Evolutionary conservation across 2,797 vertebrate genomes (phyloP).

Genomic region (Adrianichthys oophorus): DNA sequence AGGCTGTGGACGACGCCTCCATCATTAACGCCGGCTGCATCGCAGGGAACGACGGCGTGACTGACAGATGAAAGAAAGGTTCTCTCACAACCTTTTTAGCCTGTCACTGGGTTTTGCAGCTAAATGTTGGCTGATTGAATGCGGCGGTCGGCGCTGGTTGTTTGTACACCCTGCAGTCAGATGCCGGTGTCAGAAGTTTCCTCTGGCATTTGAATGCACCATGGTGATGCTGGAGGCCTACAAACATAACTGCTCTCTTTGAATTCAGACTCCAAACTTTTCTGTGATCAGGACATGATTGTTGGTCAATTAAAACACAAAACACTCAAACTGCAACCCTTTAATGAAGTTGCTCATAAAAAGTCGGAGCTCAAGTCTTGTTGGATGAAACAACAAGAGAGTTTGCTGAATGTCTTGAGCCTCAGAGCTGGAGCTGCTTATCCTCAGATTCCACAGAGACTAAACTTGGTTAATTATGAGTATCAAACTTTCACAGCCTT

Average conservation of each 20-base stretch:
- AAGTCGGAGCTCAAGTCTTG: too few relatives aligned
- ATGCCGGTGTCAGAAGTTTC: not conserved
- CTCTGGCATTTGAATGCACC: conserved; percentile 7
- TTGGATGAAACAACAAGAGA: too few relatives aligned
- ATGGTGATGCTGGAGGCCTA: not conserved
- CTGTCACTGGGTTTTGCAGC: conserved; percentile 9
- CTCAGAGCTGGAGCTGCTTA: conserved; percentile 1
- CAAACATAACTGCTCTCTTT: too few relatives aligned
- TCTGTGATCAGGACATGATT: too few relatives aligned
- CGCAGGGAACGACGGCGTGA: conserved; percentile 12
- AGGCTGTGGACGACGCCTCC: conserved; percentile 22
- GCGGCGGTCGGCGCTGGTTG: conserved; percentile 16
- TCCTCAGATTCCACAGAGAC: conserved; percentile 5
- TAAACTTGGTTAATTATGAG: conserved; percentile 13
- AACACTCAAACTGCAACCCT: too few relatives aligned
- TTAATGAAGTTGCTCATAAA: too few relatives aligned
- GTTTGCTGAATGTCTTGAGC: conserved; percentile 5
- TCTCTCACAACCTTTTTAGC: conserved; percentile 16
- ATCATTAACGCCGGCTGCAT: conserved; percentile 14
- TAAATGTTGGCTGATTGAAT: conserved; percentile 32
- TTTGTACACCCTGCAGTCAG: conserved; percentile 8
- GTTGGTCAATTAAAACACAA: too few relatives aligned
- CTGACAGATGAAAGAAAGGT: conserved; percentile 43
- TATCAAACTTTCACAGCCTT: conserved; percentile 10
- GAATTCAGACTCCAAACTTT: too few relatives aligned